phyloP scores from a whole-genome alignment of 2,113 vertebrate genomes.

The Sitta europaea region DNA sequence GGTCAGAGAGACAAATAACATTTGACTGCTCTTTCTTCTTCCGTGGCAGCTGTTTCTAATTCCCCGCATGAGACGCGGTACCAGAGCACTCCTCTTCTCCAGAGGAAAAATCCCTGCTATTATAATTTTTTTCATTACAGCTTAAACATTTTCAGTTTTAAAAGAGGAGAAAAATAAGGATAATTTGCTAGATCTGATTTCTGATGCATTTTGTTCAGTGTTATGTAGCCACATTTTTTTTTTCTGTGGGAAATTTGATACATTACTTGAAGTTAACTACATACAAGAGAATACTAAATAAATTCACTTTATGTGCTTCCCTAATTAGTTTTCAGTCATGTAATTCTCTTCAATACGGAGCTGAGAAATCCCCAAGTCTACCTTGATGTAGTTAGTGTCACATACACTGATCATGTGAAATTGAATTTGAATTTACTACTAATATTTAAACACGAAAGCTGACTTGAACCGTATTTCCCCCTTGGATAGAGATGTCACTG shows the following conservation, averaged over 20 bases:
- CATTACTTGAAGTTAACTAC: constrained; percentile 67
- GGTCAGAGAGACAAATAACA: not conserved
- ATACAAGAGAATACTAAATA: constrained; percentile 62
- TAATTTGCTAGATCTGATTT: constrained; percentile 48
- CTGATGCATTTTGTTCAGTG: constrained; percentile 35
- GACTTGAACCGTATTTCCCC: constrained; percentile 66
- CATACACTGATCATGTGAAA: constrained; percentile 67
- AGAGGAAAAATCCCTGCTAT: not conserved
- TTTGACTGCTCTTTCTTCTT: not conserved
- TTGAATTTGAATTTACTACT: constrained; percentile 71
- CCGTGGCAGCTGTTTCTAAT: not conserved
- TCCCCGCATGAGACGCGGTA: fast-evolving
- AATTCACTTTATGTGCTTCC: constrained; percentile 60
- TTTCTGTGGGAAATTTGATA: constrained; percentile 47
- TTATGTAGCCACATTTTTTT: not conserved
- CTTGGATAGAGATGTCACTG: constrained; percentile 67
- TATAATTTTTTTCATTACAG: constrained; percentile 22
- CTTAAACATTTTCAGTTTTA: constrained; percentile 37
- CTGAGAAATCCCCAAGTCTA: constrained; percentile 64
- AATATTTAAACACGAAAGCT: constrained; percentile 68
- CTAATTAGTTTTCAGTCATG: constrained; percentile 68
- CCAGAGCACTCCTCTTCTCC: not conserved
- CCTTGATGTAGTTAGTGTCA: constrained; percentile 69
- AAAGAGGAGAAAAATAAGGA: not conserved
- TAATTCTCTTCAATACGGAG: constrained; percentile 61